Base-by-base conservation (phyloP, 2,888 invertebrate species). In the Harpagoxenus sublaevis region DNA sequence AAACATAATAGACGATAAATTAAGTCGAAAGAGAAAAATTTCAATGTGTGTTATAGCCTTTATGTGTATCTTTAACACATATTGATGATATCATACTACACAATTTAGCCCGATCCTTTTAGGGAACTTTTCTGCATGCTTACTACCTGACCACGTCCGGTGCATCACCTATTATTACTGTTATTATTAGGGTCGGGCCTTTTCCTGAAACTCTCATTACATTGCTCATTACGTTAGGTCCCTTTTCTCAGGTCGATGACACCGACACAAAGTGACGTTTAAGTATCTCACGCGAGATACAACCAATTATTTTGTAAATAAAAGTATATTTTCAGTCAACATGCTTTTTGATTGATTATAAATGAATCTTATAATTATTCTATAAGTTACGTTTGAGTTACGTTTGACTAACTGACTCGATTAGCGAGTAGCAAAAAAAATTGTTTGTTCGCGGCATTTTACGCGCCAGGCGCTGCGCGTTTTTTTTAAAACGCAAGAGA, bases 111-210 rank as follows among this genome's bases (percentile, higher is more conserved):
- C 12, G 28, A 28, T n/a, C 42, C 8, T 78, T 55, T 78, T n/a
- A n/a, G n/a, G 28, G 9, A 18, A 28, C 18, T 42, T 66, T 55
- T 39, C 31, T 31, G 1, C 39, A 18, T 2, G 10, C 39, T 5
- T 51, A 90, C 91, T 89, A 87, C 87, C 90, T 86, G 83, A 87
- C 89, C 91, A 89, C 90, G 91, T 92, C 92, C 92, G 91, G 89
- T 89, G 89, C 89, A 89, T 92, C 90, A 88, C 87, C 87, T 88
- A 86, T 90, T 88, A 91, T 51, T 62, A 62, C 10, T 57, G 18
- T 57, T 73, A 10, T 28, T 55, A 73, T 90, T 90, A 91, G 85
- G 88, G 91, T 86, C 86, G 89, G 84, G 82, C 84, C 89, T 77
- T 53, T 77, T 87, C 88, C 89, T 84, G 89, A 84, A 84, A 84